Evolutionary conservation across 92 coral and sea anemone genomes (phyloP), one percentile per base, ranked within the genome.

Genomic region (Actinernus sp.): DNA sequence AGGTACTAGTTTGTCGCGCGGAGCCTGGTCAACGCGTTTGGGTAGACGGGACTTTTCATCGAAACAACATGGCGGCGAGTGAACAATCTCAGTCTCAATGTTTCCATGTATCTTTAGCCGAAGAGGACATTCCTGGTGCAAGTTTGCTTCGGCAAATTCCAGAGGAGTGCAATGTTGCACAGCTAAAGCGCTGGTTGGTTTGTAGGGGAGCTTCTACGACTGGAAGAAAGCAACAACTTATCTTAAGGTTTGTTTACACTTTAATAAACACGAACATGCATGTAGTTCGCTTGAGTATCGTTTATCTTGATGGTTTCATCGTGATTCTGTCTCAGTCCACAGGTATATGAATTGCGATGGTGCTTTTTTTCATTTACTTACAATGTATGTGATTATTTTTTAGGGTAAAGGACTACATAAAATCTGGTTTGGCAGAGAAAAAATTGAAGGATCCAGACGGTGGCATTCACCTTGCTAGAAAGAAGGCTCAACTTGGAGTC

Each of bases 51-150:
- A 41, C n/a, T n/a, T n/a, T n/a, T n/a, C n/a, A n/a, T n/a, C 22
- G 17, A 39, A 55, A 6, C 53, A 38, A 54, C 22, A 68, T 68
- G 76, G 64, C 65, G 76, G 19, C 65, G 23, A 51, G 64, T 10
- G 21, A n/a, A n/a, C n/a, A n/a, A n/a, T n/a, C n/a, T n/a, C n/a
- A n/a, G 73, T 50, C 34, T 37, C 59, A 48, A 40, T 64, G 39
- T 25, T 22, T 0, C 22, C 16, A 11, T 3, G 46, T 23, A 21
- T 36, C 11, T 71, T 31, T 71, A 43, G 49, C 25, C 24, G 76
- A 77, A 66, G 38, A 26, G 2, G 84, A 66, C 40, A 66, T 78
- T 27, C 77, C 85, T 32, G 70, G 84, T 31, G 77, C 85, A 44
- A 59, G 13, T 28, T 58, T 79, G 40, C 78, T 65, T 31, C 68